A percentile compares a stretch with the other conserved stretches of the same genome.
phyloP scores from a whole-genome alignment of 2,888 invertebrate genomes.

The Oscheius myriophilus region DNA sequence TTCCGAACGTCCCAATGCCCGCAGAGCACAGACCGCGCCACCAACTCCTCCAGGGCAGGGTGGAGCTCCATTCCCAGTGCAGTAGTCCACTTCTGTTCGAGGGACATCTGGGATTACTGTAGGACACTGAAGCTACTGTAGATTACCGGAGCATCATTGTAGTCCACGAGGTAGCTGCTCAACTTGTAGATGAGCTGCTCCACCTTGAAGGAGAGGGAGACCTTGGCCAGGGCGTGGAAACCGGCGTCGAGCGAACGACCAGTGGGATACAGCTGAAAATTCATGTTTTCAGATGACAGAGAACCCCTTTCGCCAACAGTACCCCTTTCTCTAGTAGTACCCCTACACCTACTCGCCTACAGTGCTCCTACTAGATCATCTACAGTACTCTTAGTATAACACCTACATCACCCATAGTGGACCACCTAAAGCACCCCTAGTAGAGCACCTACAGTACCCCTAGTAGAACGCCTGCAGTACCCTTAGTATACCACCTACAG shows the following conservation, averaged over 20 bases:
- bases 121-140: too few species aligned
- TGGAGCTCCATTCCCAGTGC: constrained; percentile 33
- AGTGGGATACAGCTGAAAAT: constrained; percentile 53
- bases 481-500: too few species aligned
- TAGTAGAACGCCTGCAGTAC: too few species aligned
- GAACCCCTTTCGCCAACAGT: too few species aligned
- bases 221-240: constrained; percentile 48
- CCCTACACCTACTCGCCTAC: too few species aligned
- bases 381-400: too few species aligned
- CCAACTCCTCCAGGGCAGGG: constrained; percentile 35
- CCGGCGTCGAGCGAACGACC: constrained; percentile 52
- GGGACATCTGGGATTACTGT: constrained; percentile 26
- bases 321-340: too few species aligned
- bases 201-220: constrained; percentile 46
- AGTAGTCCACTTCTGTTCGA: constrained; percentile 32
- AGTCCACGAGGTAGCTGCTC: constrained; percentile 47
- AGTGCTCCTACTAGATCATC: too few species aligned
- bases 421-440: too few species aligned
- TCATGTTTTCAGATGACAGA: too few species aligned
- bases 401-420: too few species aligned
- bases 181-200: constrained; percentile 37
- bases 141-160: constrained; percentile 33
- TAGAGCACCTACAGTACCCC: too few species aligned
- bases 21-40: constrained; percentile 34
- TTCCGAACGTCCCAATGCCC: constrained; percentile 52